A percentile compares a stretch with the other conserved stretches of the same genome.
Evolutionary conservation across 1,140 invertebrate species (phyloP).

Genomic region (Vollenhovia emeryi): DNA sequence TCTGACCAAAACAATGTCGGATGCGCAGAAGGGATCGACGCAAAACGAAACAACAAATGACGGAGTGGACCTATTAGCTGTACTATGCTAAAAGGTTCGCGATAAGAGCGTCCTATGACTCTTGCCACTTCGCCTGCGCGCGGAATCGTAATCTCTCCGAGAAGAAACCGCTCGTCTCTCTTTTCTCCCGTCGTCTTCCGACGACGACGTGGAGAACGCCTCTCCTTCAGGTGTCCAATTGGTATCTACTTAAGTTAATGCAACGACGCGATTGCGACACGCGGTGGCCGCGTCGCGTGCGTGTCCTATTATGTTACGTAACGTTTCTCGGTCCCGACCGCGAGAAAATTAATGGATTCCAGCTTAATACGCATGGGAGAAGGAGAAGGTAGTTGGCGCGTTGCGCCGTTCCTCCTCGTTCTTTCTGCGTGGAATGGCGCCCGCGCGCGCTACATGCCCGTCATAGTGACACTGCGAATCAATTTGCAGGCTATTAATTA

Average conservation of each 20-base stretch:
- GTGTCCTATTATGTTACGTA: slow-evolving; percentile 62
- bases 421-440: background rate
- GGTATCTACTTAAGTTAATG: slow-evolving; percentile 48
- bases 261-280: slow-evolving; percentile 44
- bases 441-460: background rate
- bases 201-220: background rate
- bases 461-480: slow-evolving; percentile 41
- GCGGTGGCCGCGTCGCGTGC: slow-evolving; percentile 55
- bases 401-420: slow-evolving; percentile 4
- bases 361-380: slow-evolving; percentile 8
- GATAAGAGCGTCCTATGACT: background rate
- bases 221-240: slow-evolving; percentile 58
- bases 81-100: background rate
- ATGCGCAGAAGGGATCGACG: too few relatives aligned
- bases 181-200: background rate
- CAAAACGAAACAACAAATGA: too few relatives aligned
- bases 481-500: slow-evolving; percentile 66
- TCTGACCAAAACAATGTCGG: too few relatives aligned
- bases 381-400: background rate
- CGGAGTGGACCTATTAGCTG: too few relatives aligned
- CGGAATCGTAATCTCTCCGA: background rate
- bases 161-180: background rate
- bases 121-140: slow-evolving; percentile 1
- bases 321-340: slow-evolving; percentile 12
- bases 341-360: slow-evolving; percentile 59